Evolutionary conservation across 2,113 vertebrate species (phyloP), one percentile per base, ranked within the genome.

Genomic region (Cephalopholis sonnerati): DNA sequence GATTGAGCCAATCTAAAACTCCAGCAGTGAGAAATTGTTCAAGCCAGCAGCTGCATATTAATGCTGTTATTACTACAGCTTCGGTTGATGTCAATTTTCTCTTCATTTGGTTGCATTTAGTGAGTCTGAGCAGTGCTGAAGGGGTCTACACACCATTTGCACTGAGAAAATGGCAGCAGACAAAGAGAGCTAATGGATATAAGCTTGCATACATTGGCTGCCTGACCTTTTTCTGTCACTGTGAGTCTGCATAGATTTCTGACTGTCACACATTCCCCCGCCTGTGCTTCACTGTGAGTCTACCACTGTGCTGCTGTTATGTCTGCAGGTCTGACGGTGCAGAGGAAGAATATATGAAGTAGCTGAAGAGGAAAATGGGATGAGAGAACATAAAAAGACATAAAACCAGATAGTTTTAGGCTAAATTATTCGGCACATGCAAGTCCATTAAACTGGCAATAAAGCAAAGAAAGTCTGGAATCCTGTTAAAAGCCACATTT

Each of bases 1-100:
- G 88, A 91, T 89, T 82, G 87, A 87, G 87, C 81, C 85, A 87
- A 92, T 94, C 89, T 93, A 90, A 91, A 90, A 82, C 16, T 51
- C 64, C 67, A 69, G 85, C 81, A 78, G 80, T 78, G 87, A 90
- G 81, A 89, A 87, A 88, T 78, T 77, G 91, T 83, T 69, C 36
- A 22, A 72, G 91, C 72, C 74, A 74, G 71, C 63, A 79, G 78
- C 83, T 84, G 92, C 90, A 93, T 94, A 92, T 91, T 92, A 94
- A 94, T 93, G 91, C 66, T 68, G 78, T 69, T 87, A 91, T 89
- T 88, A 92, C 82, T 54, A 81, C 74, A 63, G 71, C 72, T 76
- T 78, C 79, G 79, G 79, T 84, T 92, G 74, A 91, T 92, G 90
- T 93, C 87, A 88, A 88, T 93, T 91, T 88, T 76, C 76, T 80